Base-by-base conservation (phyloP, 2,888 invertebrate species). In the Proisotoma minuta region DNA sequence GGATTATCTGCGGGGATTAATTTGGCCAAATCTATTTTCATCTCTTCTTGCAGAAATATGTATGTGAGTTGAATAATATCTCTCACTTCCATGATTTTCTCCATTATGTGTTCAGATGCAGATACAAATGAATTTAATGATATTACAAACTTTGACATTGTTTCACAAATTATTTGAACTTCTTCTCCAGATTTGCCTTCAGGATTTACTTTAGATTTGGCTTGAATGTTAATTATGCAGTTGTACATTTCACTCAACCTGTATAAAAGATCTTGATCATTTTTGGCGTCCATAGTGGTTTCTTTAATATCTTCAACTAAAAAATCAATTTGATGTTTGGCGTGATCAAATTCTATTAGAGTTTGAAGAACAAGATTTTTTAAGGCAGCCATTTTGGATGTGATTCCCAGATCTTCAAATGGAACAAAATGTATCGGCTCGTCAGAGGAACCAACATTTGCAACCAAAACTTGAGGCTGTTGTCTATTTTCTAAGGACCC, bases 71-170 rank as follows among this genome's bases (percentile, higher is more conserved):
- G 43, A 4, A 43, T n/a, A 5, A 43, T n/a, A 20, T 43, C 43
- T 15, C 43, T 15, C 20, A 43, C 43, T n/a, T 43, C 43, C 43
- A 43, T 43, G 20, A 43, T 43, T 43, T 43, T 43, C 20, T 43
- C 43, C 43, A 43, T 43, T n/a, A 43, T 12, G 18, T 43, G 43
- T 43, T 43, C 43, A 5, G 43, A 43, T n/a, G 43, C 43, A n/a
- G 5, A 12, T 18, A 43, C 20, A 43, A 43, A 43, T 12, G 43
- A 43, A 20, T 43, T 43, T 5, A 43, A n/a, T 15, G 43, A 43
- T 20, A 43, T 15, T n/a, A n/a, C 43, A 43, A 43, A 43, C 18
- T 43, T 43, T n/a, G 43, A 43, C 43, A 43, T 43, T 5, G 43
- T 43, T 43, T 43, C 43, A n/a, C 43, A 43, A 43, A 43, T 43